Percentiles rank a stretch among this genome's conserved stretches.
phyloP scores from a whole-genome alignment of 2,888 invertebrate species.

The Calameuta pallipes region DNA sequence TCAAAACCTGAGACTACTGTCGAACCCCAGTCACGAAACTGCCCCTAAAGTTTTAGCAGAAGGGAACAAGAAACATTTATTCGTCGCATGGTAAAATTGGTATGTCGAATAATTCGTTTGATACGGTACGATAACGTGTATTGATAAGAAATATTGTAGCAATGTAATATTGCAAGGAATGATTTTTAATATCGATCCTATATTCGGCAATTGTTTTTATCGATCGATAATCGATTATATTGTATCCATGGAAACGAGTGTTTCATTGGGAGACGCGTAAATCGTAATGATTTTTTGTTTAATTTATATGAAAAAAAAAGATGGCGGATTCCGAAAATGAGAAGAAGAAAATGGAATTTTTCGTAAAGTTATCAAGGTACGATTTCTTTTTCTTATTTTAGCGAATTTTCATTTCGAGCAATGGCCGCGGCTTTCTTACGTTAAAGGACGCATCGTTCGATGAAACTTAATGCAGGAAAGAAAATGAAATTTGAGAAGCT shows the following conservation, averaged over 20 bases:
- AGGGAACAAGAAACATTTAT: slow-evolving; percentile 37
- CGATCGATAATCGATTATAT: too few relatives aligned
- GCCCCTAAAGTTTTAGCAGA: slow-evolving; percentile 19
- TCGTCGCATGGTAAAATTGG: slow-evolving; percentile 25
- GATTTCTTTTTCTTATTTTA: neutral
- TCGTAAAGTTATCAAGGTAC: too few relatives aligned
- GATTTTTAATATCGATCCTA: too few relatives aligned
- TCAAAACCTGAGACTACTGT: slow-evolving; percentile 38
- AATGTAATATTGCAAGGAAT: too few relatives aligned
- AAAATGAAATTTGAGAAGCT: slow-evolving; percentile 59
- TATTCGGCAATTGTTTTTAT: too few relatives aligned
- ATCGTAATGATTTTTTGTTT: too few relatives aligned
- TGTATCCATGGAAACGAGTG: too few relatives aligned
- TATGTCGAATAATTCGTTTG: too few relatives aligned
- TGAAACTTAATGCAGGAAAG: neutral
- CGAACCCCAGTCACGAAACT: too few relatives aligned
- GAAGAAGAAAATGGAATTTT: neutral
- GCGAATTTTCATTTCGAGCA: neutral
- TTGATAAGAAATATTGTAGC: too few relatives aligned
- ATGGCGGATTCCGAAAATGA: neutral
- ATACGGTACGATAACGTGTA: too few relatives aligned
- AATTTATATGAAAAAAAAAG: neutral
- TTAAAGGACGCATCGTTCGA: neutral
- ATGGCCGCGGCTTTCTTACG: neutral
- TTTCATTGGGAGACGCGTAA: too few relatives aligned